Base-by-base conservation (phyloP, 2,888 invertebrate species). In the Meghimatium bilineatum region DNA sequence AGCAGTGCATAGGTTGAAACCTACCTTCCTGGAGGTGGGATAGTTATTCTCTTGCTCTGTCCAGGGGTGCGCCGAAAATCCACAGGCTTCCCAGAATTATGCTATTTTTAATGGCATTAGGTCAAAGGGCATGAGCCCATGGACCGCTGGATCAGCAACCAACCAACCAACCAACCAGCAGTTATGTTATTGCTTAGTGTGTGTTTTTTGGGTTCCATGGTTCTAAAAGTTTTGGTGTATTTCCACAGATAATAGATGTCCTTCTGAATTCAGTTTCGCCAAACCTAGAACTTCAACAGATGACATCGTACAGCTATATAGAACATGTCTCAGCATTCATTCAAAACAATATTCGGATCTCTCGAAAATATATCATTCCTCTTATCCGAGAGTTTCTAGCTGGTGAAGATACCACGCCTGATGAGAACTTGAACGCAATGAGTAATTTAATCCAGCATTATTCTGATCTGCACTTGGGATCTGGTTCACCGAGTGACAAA, bases 361-460 rank as follows among this genome's bases (percentile, higher is more conserved):
- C 92, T 0, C 84, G 93, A 29, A 93, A 93, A 88, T 87, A 90
- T 82, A 90, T 94, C 67, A 86, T 93, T 71, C 93, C 93, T 0
- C 84, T 92, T 14, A 80, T 93, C 38, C 89, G 88, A 75, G 85
- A 87, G 12, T 90, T 89, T 84, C 84, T 91, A 12, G 85, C 85
- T 52, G 88, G 87, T 36, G 86, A 87, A 67, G 29, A 44, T 2
- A 79, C 76, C 72, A 82, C 82, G 0, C 87, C 86, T 2, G 87
- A 88, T 49, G 86, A 85, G 29, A 80, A 80, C n/a, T 67, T 78
- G 0, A 83, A 83, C 52, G 67, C 78, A 14, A 14, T 32, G 17
- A 60, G 36, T 52, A 36, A 36, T 26, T n/a, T 49, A 20, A 29
- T 20, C 5, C 66, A 67, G 66, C 36, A 36, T 12, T 67, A n/a